phyloP scores from a whole-genome alignment of 2,113 vertebrate species.

The Periophthalmodon schlosseri region DNA sequence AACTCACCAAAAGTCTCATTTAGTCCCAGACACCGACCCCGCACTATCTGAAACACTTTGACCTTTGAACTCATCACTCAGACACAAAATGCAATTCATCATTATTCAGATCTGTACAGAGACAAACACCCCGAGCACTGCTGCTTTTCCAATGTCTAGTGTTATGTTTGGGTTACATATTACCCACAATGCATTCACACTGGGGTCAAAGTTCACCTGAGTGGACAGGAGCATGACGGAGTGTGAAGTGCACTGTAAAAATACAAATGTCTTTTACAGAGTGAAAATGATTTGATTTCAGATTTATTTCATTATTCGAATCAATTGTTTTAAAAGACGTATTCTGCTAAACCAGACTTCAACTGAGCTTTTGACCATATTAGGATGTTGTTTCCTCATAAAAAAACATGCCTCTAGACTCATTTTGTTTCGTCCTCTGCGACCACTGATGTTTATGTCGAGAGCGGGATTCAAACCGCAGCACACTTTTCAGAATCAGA shows the following conservation, averaged over 20 bases:
- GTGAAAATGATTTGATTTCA: too few species aligned
- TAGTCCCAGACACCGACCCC: not conserved
- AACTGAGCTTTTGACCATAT: too few species aligned
- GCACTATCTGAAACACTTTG: not conserved
- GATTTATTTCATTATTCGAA: too few species aligned
- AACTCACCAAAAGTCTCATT: not conserved
- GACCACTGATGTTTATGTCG: too few species aligned
- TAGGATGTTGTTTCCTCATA: too few species aligned
- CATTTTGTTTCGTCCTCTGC: too few species aligned
- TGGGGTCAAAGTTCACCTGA: slow-evolving; percentile 33
- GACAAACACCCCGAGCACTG: not conserved
- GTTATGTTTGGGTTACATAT: slow-evolving; percentile 21
- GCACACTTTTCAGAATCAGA: too few species aligned
- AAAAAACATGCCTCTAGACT: too few species aligned
- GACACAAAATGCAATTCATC: slow-evolving; percentile 1
- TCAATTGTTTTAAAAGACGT: too few species aligned
- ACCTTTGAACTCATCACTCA: not conserved
- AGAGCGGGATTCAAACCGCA: too few species aligned
- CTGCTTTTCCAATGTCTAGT: not conserved
- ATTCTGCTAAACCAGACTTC: too few species aligned
- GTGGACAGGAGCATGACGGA: not conserved
- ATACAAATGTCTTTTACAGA: not conserved
- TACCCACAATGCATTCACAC: not conserved
- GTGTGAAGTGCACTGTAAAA: not conserved
- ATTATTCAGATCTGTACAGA: not conserved